A percentile compares a stretch with the other conserved stretches of the same genome.
Conservation (phyloP, 2,888 invertebrate genomes). For the Iphiclides podalirius region DNA sequence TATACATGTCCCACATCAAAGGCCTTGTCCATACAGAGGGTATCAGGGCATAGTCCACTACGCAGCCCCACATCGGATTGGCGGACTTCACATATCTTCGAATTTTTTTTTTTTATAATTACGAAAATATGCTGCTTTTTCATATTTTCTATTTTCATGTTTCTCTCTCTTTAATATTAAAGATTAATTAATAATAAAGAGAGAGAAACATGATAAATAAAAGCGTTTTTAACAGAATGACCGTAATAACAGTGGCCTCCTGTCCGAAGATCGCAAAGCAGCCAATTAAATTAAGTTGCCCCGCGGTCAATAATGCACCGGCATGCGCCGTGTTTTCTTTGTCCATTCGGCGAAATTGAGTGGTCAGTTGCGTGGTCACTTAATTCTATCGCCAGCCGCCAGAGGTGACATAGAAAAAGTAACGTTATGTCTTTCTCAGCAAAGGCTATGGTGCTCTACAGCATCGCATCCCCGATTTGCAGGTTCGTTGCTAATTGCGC, state of each 20-base stretch:
- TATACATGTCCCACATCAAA: too few relatives aligned
- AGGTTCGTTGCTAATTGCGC: conserved; percentile 48
- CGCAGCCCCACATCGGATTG: too few relatives aligned
- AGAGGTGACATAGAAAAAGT: conserved; percentile 23
- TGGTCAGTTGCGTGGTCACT: conserved; percentile 51
- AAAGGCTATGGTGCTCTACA: conserved; percentile 27
- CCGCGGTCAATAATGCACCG: conserved; percentile 10
- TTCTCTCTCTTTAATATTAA: too few relatives aligned
- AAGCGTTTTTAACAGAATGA: conserved; percentile 36
- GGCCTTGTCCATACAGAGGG: too few relatives aligned
- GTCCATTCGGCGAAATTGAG: conserved; percentile 46
- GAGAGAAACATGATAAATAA: too few relatives aligned
- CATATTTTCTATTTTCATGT: too few relatives aligned
- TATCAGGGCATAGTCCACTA: too few relatives aligned
- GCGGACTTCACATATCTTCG: too few relatives aligned
- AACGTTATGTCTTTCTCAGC: conserved; percentile 32
- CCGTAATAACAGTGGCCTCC: conserved; percentile 26
- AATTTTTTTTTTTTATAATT: too few relatives aligned
- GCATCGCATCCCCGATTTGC: not conserved
- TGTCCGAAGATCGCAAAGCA: not conserved
- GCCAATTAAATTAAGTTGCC: not conserved
- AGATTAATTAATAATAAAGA: too few relatives aligned
- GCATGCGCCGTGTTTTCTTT: conserved; percentile 49
- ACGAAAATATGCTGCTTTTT: too few relatives aligned
- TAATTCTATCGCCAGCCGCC: conserved; percentile 24